Conservation (phyloP, 2,888 invertebrate genomes). For the Phania funesta region DNA sequence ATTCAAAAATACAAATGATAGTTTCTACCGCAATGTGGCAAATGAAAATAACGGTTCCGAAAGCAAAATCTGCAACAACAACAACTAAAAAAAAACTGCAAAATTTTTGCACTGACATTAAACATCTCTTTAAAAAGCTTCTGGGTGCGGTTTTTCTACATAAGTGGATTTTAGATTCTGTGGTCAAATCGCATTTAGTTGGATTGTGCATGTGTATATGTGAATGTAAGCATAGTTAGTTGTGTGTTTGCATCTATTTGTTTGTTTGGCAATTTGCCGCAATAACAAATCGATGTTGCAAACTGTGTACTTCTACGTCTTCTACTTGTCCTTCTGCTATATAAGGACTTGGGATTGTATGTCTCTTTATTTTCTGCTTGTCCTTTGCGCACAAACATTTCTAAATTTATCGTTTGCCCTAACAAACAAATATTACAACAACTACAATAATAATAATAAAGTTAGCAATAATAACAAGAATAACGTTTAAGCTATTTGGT, state of each 20-base stretch:
- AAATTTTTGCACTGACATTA: slow-evolving; percentile 46
- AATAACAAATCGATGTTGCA: slow-evolving; percentile 59
- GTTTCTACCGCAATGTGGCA: slow-evolving; percentile 48
- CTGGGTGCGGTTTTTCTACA: slow-evolving; percentile 64
- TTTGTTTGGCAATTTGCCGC: slow-evolving; percentile 47
- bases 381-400: background rate
- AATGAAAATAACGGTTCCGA: background rate
- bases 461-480: slow-evolving; percentile 19
- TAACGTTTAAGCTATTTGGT: slow-evolving; percentile 51
- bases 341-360: slow-evolving; percentile 24
- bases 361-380: slow-evolving; percentile 13
- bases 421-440: slow-evolving; percentile 44
- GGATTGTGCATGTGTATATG: slow-evolving; percentile 4
- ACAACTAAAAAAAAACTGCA: slow-evolving; percentile 32
- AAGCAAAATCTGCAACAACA: background rate
- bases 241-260: slow-evolving; percentile 8
- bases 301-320: slow-evolving; percentile 25
- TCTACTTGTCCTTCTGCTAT: slow-evolving; percentile 33
- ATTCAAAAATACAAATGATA: slow-evolving; percentile 34
- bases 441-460: slow-evolving; percentile 22
- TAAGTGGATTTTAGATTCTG: slow-evolving; percentile 67
- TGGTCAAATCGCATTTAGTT: slow-evolving; percentile 67
- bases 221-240: background rate
- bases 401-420: slow-evolving; percentile 1
- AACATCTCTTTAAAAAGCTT: slow-evolving; percentile 60